Percentiles rank a stretch among this genome's conserved stretches.
These are phyloP conservation scores for Corythaeola cristata DNA, from an alignment of 2,113 vertebrate species.

Conservation along the genomic window DNA sequence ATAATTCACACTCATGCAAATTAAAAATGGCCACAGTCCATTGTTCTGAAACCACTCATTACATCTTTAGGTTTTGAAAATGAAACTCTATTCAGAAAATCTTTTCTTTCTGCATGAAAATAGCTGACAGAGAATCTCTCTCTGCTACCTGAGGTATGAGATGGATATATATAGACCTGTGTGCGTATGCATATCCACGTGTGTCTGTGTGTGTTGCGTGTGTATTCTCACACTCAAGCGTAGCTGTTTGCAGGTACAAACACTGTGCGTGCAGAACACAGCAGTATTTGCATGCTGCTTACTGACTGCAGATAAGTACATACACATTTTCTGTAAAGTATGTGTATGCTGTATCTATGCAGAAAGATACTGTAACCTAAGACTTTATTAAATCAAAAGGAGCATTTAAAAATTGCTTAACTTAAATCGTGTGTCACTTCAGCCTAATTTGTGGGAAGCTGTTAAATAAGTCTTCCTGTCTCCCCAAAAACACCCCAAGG, in stretches of 20 bases:
- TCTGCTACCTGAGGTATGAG: background rate
- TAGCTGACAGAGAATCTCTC: background rate
- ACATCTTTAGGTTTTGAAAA: slow-evolving; percentile 21
- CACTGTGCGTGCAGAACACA: accelerated
- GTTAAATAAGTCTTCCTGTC: slow-evolving; percentile 58
- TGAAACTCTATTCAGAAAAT: background rate
- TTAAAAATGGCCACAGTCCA: slow-evolving; percentile 31
- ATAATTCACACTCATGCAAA: slow-evolving; percentile 8
- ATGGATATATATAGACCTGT: background rate
- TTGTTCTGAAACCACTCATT: slow-evolving; percentile 20
- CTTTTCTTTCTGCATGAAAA: background rate
- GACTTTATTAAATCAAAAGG: slow-evolving; percentile 56
- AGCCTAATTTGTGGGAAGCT: slow-evolving; percentile 57
- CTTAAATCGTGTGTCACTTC: slow-evolving; percentile 43
- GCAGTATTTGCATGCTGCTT: background rate
- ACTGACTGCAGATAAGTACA: background rate
- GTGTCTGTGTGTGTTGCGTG: accelerated
- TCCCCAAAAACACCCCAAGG: slow-evolving; percentile 67
- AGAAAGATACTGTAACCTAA: background rate
- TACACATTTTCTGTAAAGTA: background rate
- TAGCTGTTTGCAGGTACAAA: background rate
- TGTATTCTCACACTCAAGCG: background rate
- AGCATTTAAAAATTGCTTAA: slow-evolving; percentile 62
- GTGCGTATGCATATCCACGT: background rate
- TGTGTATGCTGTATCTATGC: background rate